phyloP scores from a whole-genome alignment of 2,113 vertebrate species.

The Lasiurus borealis region DNA sequence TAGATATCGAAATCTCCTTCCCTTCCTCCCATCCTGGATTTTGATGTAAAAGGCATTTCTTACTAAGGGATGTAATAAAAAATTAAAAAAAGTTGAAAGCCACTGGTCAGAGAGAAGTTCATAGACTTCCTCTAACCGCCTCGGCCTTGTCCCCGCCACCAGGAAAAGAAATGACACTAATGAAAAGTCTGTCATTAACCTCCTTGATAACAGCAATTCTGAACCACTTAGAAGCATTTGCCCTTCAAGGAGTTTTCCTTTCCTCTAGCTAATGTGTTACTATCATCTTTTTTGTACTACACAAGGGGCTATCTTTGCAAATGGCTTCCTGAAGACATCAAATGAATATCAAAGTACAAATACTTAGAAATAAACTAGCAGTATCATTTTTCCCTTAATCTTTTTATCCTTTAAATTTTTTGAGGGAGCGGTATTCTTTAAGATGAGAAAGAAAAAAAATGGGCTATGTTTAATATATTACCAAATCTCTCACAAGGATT shows the following conservation, averaged over 20 bases:
- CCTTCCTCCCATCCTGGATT: neutral
- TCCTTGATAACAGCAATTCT: slow-evolving; percentile 51
- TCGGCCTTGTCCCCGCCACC: no score
- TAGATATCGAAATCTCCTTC: neutral
- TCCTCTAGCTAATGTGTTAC: neutral
- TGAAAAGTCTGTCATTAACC: slow-evolving; percentile 59
- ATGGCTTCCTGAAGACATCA: slow-evolving; percentile 53
- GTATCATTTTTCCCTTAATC: slow-evolving; percentile 18
- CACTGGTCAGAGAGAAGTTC: slow-evolving; percentile 52
- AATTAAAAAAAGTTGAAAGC: slow-evolving; percentile 25
- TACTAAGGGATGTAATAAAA: slow-evolving; percentile 1
- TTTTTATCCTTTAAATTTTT: slow-evolving; percentile 30
- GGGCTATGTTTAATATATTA: neutral
- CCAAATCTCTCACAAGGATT: slow-evolving; percentile 36
- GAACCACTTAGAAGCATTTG: slow-evolving; percentile 65
- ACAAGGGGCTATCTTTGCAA: slow-evolving; percentile 18
- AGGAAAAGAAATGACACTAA: slow-evolving; percentile 58
- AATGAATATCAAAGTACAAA: slow-evolving; percentile 14
- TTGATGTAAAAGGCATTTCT: slow-evolving; percentile 43
- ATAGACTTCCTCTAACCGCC: no score
- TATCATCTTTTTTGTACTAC: neutral
- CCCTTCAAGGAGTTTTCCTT: neutral
- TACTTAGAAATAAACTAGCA: slow-evolving; percentile 46
- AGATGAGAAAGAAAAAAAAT: slow-evolving; percentile 26
- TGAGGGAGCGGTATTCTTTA: neutral